phyloP scores from a whole-genome alignment of 2,797 vertebrate species.

The Danio albolineatus region DNA sequence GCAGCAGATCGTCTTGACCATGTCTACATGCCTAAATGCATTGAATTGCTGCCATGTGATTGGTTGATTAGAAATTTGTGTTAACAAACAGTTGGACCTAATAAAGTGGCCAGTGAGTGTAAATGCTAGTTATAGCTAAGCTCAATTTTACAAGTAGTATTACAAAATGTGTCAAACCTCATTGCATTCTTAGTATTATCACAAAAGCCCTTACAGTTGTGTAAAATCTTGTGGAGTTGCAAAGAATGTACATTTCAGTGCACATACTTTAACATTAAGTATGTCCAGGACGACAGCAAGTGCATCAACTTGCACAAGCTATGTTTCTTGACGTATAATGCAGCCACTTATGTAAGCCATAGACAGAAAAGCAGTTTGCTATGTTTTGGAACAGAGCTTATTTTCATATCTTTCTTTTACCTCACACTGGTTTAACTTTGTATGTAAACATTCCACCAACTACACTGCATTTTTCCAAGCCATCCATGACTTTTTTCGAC shows the following conservation, averaged over 20 bases:
- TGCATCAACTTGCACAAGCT: neutral
- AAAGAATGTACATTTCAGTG: too few species aligned
- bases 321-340: constrained; percentile 11
- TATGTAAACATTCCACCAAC: constrained; percentile 67
- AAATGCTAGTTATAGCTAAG: neutral
- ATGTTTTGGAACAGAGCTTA: constrained; percentile 61
- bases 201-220: too few species aligned
- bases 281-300: neutral
- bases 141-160: neutral
- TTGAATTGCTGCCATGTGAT: too few species aligned
- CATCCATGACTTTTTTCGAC: neutral
- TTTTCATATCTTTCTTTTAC: constrained; percentile 75
- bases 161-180: neutral
- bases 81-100: too few species aligned
- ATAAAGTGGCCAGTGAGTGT: too few species aligned
- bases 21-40: too few species aligned
- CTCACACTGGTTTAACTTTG: constrained; percentile 75
- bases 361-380: constrained; percentile 48
- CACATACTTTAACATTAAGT: constrained; percentile 1
- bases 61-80: too few species aligned
- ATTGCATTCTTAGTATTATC: neutral
- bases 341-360: neutral
- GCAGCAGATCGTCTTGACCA: too few species aligned
- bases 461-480: constrained; percentile 63
- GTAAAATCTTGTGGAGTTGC: too few species aligned